These are phyloP conservation scores for Lithodes maja DNA, from an alignment of 2,888 invertebrate species.

Conservation along the genomic window DNA sequence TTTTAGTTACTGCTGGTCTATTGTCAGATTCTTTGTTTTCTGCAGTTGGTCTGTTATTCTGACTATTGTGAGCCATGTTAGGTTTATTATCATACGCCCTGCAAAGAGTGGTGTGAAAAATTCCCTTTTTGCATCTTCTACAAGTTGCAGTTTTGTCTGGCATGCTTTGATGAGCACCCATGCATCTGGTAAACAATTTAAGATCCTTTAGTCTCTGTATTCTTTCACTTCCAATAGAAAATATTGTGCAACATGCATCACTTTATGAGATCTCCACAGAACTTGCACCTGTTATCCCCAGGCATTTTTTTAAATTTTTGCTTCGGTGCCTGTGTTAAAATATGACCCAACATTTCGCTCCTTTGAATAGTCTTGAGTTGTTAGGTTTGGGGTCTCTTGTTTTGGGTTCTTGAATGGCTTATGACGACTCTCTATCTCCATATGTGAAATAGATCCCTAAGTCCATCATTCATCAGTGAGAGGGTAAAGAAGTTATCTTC, in stretches of 20 bases:
- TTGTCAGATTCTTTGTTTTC: neutral
- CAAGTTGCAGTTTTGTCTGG: neutral
- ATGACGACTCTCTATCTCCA: neutral
- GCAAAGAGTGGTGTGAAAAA: conserved; percentile 10
- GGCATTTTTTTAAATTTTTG: neutral
- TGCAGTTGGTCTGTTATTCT: neutral
- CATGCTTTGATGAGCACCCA: conserved; percentile 8
- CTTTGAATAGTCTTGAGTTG: neutral
- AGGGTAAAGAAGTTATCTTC: conserved; percentile 7
- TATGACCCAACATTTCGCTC: neutral
- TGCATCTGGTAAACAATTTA: conserved; percentile 9
- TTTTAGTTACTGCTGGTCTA: neutral
- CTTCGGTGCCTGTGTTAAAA: neutral
- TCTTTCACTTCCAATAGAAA: conserved; percentile 16
- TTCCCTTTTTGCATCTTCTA: neutral
- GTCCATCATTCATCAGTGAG: neutral
- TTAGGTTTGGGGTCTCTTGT: neutral
- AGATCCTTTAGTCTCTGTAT: neutral
- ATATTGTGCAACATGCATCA: neutral
- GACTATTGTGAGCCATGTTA: neutral
- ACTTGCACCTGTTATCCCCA: neutral
- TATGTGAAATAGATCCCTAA: conserved; percentile 21
- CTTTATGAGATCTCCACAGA: neutral
- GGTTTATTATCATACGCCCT: neutral
- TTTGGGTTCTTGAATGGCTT: neutral